Conservation (phyloP, 1,140 invertebrate species). For the Formica selysi region DNA sequence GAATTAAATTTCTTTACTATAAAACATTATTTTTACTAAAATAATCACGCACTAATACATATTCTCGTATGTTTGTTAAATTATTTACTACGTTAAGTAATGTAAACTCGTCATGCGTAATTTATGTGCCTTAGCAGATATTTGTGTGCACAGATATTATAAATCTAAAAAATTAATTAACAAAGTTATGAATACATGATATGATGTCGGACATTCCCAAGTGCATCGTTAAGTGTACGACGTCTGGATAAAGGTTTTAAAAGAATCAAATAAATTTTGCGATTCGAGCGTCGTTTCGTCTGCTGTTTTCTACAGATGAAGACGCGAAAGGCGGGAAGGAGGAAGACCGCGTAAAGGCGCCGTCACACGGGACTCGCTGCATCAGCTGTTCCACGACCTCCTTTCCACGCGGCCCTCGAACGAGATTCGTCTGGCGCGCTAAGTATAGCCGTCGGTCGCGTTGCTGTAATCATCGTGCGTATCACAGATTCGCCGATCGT, state of each 20-base stretch:
- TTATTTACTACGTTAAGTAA: neutral
- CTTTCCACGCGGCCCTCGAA: slow-evolving; percentile 77
- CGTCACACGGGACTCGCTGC: slow-evolving; percentile 45
- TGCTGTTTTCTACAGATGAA: slow-evolving; percentile 3
- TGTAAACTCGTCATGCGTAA: neutral
- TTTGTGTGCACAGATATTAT: neutral
- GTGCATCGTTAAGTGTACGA: neutral
- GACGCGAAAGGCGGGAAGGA: slow-evolving; percentile 11
- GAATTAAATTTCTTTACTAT: neutral
- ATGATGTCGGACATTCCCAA: neutral
- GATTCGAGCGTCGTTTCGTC: neutral
- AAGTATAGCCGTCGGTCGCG: slow-evolving; percentile 75
- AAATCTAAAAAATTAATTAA: neutral
- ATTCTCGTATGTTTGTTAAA: neutral
- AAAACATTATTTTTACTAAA: slow-evolving; percentile 6
- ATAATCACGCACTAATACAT: neutral
- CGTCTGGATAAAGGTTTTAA: neutral
- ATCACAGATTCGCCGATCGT: slow-evolving; percentile 58
- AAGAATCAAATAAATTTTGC: neutral
- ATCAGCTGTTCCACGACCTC: slow-evolving; percentile 80
- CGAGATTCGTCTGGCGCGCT: slow-evolving; percentile 79
- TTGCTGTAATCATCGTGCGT: slow-evolving; percentile 74
- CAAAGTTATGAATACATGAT: neutral
- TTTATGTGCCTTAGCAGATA: neutral
- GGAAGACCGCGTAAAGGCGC: slow-evolving; percentile 1